Evolutionary conservation across 2,797 vertebrate genomes (phyloP).

Genomic region (Synanceia verrucosa): DNA sequence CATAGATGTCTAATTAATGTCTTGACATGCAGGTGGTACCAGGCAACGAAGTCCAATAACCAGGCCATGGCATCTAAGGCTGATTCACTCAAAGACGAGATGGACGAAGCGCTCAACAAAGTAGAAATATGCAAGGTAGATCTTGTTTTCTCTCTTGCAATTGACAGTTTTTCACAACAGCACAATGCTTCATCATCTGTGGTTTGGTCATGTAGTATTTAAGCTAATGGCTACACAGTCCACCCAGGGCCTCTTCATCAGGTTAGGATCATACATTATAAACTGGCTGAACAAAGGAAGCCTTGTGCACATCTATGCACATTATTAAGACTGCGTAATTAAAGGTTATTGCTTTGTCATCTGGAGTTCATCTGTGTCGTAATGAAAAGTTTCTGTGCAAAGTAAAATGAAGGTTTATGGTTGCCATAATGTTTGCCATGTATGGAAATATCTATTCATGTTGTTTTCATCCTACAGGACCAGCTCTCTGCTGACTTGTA

Average conservation of each 20-base stretch:
- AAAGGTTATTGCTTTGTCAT: constrained; percentile 52
- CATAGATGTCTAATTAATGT: not conserved
- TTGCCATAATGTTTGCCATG: not conserved
- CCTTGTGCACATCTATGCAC: constrained; percentile 34
- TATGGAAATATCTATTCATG: constrained; percentile 1
- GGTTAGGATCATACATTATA: constrained; percentile 36
- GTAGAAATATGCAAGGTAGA: constrained; percentile 97
- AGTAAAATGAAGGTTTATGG: not conserved
- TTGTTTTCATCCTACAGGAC: constrained; percentile 81
- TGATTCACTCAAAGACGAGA: constrained; percentile 96
- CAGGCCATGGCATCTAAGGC: constrained; percentile 91
- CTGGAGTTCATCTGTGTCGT: constrained; percentile 27
- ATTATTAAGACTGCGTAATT: constrained; percentile 33
- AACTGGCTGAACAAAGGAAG: constrained; percentile 48
- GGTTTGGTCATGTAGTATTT: not conserved
- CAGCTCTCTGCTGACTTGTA: constrained; percentile 98
- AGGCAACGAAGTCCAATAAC: constrained; percentile 91
- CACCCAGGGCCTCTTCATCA: constrained; percentile 26
- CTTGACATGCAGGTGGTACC: constrained; percentile 84
- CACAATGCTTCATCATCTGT: not conserved
- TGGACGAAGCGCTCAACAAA: constrained; percentile 98
- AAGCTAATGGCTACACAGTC: constrained; percentile 13
- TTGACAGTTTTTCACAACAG: not conserved
- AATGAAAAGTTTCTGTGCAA: constrained; percentile 29
- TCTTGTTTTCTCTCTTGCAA: not conserved